Conservation (phyloP, 35 echinoderm and acorn worm species). For the Holothuria glaberrima region DNA sequence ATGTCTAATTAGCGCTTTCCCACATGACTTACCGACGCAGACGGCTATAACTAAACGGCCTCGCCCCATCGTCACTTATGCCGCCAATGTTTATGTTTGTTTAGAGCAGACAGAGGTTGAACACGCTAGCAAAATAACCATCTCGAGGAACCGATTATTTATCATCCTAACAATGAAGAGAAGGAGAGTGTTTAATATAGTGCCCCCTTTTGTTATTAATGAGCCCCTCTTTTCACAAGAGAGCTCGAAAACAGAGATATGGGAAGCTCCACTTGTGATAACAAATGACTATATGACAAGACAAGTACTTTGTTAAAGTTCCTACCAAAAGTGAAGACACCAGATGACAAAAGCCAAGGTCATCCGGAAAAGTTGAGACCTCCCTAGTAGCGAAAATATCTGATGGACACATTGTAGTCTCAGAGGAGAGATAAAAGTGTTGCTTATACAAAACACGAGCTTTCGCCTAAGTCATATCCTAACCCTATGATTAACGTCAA, state of each 20-base stretch:
- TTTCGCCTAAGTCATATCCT: neutral
- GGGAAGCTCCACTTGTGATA: slow-evolving; percentile 43
- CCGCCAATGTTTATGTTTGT: slow-evolving; percentile 40
- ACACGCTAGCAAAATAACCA: slow-evolving; percentile 49
- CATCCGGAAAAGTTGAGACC: slow-evolving; percentile 4
- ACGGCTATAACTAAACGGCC: slow-evolving; percentile 12
- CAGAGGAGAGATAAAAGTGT: neutral
- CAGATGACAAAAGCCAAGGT: slow-evolving; percentile 30
- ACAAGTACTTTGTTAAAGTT: slow-evolving; percentile 32
- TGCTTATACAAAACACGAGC: neutral
- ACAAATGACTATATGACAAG: slow-evolving; percentile 48
- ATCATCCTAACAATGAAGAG: slow-evolving; percentile 22
- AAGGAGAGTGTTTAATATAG: slow-evolving; percentile 31
- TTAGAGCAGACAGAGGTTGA: slow-evolving; percentile 39
- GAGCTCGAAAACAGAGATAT: neutral
- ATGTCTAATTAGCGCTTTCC: no score
- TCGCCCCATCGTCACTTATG: slow-evolving; percentile 13
- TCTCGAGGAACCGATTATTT: slow-evolving; percentile 25
- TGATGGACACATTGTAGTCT: slow-evolving; percentile 11
- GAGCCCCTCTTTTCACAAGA: slow-evolving; percentile 35
- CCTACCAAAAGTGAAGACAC: no score
- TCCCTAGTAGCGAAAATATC: slow-evolving; percentile 12
- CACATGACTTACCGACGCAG: no score
- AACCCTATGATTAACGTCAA: slow-evolving; percentile 38
- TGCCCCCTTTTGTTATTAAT: slow-evolving; percentile 56